These are phyloP conservation scores for Vireo griseus DNA, from an alignment of 2,797 vertebrate species.

Conservation along the genomic window DNA sequence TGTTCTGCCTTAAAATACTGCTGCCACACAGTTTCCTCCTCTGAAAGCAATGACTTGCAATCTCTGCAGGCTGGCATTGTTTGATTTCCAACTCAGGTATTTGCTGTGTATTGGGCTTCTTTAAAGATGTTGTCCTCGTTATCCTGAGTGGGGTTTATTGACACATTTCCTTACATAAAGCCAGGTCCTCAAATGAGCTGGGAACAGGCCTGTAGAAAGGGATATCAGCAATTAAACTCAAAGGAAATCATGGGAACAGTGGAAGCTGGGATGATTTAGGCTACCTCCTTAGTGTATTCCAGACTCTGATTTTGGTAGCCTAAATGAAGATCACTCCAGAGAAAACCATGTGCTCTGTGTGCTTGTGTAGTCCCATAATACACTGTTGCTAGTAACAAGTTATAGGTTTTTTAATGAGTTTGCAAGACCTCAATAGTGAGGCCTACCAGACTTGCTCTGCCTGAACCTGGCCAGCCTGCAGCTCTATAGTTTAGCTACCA, in stretches of 20 bases:
- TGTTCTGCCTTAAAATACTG: not conserved
- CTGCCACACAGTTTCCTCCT: not conserved
- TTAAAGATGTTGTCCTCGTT: not conserved
- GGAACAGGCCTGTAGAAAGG: not conserved
- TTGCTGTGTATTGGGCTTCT: not conserved
- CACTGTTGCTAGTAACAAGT: not conserved
- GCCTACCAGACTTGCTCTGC: not conserved
- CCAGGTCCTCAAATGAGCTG: not conserved
- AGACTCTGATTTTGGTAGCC: not conserved
- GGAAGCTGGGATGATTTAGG: not conserved
- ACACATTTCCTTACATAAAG: not conserved
- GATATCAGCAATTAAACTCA: not conserved
- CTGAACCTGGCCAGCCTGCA: not conserved
- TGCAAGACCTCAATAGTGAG: not conserved
- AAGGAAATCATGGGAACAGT: not conserved
- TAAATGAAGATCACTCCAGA: not conserved
- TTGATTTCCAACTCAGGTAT: not conserved
- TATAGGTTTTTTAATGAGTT: not conserved
- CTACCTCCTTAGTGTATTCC: not conserved
- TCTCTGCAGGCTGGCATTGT: not conserved
- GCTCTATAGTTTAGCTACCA: not conserved
- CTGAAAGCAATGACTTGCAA: not conserved
- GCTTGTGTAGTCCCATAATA: not conserved
- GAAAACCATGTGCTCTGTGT: not conserved
- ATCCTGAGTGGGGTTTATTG: accelerated